These are phyloP conservation scores for Oreocharis arfaki DNA, from an alignment of 2,113 vertebrate species.

Conservation along the genomic window DNA sequence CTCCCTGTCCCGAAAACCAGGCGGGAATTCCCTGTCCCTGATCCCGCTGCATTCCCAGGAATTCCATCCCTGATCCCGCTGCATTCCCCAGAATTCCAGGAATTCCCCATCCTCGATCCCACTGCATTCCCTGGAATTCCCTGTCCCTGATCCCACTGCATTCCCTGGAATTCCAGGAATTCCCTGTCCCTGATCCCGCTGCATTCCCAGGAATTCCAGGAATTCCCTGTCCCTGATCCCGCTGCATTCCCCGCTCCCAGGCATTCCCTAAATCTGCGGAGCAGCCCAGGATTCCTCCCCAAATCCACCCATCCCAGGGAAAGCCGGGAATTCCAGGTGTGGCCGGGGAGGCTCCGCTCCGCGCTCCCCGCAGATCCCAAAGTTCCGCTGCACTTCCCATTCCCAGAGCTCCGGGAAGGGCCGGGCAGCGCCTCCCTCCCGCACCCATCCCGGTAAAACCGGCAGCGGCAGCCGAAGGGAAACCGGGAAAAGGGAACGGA, in stretches of 20 bases:
- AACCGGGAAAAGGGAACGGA: not conserved
- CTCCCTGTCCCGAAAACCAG: not conserved
- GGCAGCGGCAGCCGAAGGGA: not conserved
- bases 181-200: not conserved
- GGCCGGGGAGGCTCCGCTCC: too few species aligned
- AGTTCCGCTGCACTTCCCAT: fast-evolving
- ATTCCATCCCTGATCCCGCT: not conserved
- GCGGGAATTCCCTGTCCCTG: not conserved
- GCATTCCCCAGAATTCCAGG: not conserved
- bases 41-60: not conserved
- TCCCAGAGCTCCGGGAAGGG: not conserved
- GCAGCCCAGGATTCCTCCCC: constrained; percentile 14
- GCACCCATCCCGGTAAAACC: not conserved
- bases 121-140: not conserved
- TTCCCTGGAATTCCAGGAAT: not conserved
- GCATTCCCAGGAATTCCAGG: not conserved
- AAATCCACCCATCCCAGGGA: not conserved
- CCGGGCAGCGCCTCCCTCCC: not conserved
- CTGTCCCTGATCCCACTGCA: not conserved
- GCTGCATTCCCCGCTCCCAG: not conserved
- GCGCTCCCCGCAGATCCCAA: not conserved
- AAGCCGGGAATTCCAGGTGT: not conserved
- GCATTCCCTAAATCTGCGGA: not conserved
- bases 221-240: too few species aligned
- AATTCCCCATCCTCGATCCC: not conserved